Percentiles rank a stretch among this genome's conserved stretches.
phyloP scores from a whole-genome alignment of 2,797 vertebrate species.

The Sparus aurata region DNA sequence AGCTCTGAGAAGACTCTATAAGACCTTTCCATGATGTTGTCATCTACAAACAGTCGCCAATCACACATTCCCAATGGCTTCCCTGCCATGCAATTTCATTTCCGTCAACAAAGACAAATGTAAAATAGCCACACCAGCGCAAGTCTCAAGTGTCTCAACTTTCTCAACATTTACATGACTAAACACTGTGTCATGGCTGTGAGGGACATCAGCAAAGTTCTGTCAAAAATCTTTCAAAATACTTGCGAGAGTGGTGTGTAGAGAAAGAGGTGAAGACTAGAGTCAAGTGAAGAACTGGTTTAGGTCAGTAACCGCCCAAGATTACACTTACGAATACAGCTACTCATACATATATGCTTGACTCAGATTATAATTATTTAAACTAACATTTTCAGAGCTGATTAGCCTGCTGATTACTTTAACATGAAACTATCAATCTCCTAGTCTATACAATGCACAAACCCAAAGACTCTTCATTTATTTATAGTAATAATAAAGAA shows the following conservation, averaged over 20 bases:
- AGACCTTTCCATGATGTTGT: not conserved
- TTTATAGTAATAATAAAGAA: too few relatives aligned
- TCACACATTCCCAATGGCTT: slow-evolving; percentile 1
- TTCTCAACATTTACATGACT: slow-evolving; percentile 10
- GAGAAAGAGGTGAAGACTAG: not conserved
- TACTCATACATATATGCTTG: not conserved
- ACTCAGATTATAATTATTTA: too few relatives aligned
- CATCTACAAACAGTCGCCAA: slow-evolving; percentile 11
- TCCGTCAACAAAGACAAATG: slow-evolving; percentile 41
- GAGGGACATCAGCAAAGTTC: slow-evolving; percentile 5
- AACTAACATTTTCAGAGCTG: too few relatives aligned
- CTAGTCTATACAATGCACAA: too few relatives aligned
- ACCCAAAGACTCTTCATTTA: too few relatives aligned
- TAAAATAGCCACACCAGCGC: slow-evolving; percentile 2
- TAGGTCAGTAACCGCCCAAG: not conserved
- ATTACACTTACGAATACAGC: not conserved
- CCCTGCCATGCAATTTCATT: slow-evolving; percentile 44
- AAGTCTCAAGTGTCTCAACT: slow-evolving; percentile 11
- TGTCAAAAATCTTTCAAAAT: not conserved
- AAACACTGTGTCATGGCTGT: slow-evolving; percentile 16
- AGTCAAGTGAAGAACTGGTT: not conserved
- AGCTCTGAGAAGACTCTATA: not conserved
- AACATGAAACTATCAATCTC: too few relatives aligned
- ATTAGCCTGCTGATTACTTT: too few relatives aligned
- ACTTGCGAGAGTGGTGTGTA: not conserved